A percentile compares a stretch with the other conserved stretches of the same genome.
Conservation (phyloP, 2,888 invertebrate species). For the Melieria omissa region DNA sequence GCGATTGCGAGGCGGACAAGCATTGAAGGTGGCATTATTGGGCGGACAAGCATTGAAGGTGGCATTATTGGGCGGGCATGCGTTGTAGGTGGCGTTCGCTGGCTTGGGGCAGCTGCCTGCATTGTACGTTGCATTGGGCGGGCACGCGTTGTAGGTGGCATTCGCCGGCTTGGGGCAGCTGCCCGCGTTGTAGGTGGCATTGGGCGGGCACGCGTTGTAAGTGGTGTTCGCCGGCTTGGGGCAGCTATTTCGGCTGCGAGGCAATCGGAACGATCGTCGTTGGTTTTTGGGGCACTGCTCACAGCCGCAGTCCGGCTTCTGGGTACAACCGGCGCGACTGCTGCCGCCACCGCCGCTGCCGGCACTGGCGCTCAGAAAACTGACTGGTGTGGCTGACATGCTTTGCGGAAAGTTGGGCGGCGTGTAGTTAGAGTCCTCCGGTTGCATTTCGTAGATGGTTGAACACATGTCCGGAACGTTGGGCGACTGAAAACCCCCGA, state of each 20-base stretch:
- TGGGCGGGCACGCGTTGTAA: slow-evolving; percentile 3
- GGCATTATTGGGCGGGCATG: neutral
- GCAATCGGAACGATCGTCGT: too few species aligned
- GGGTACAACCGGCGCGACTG: neutral
- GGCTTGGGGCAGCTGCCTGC: neutral
- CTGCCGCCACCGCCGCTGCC: neutral
- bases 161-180: neutral
- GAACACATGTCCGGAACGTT: slow-evolving; percentile 19
- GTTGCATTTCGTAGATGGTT: slow-evolving; percentile 22
- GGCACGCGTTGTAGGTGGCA: neutral
- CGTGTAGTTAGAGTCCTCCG: slow-evolving; percentile 19
- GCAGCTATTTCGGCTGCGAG: too few species aligned
- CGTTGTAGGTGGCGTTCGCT: slow-evolving; percentile 18
- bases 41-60: neutral
- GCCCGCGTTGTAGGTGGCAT: neutral
- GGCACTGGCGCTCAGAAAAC: neutral
- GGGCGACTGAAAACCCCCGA: neutral
- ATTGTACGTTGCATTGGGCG: neutral
- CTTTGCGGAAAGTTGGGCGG: slow-evolving; percentile 23
- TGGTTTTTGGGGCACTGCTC: too few species aligned
- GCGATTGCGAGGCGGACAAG: neutral
- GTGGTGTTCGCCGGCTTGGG: neutral
- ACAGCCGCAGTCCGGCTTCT: too few species aligned
- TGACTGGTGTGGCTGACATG: slow-evolving; percentile 21
- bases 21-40: neutral